A percentile compares a stretch with the other conserved stretches of the same genome.
Evolutionary conservation across 2,888 invertebrate species (phyloP).

Genomic region (Yponomeuta plumbellus): DNA sequence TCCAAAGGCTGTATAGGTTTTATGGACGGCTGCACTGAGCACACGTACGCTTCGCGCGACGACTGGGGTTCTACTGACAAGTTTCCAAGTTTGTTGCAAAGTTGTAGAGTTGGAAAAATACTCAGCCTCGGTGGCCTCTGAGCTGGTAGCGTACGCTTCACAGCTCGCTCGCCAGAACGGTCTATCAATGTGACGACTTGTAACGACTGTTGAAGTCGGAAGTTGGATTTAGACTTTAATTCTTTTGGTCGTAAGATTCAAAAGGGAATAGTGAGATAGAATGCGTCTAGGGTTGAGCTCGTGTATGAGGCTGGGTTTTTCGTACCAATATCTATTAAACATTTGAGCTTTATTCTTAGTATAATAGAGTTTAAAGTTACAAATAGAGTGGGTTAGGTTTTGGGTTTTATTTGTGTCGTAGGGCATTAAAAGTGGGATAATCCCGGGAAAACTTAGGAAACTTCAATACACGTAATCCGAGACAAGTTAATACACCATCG

Average conservation of each 20-base stretch:
- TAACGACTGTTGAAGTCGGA: background rate
- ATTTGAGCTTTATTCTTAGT: background rate
- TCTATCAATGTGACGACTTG: background rate
- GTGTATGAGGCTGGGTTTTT: background rate
- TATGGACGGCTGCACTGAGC: conserved; percentile 25
- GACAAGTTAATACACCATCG: too few species aligned
- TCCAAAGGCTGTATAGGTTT: conserved; percentile 60
- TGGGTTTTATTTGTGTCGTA: background rate
- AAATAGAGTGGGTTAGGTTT: background rate
- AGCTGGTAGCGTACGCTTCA: background rate
- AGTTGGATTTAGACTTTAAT: background rate
- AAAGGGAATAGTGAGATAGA: background rate
- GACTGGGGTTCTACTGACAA: conserved; percentile 55
- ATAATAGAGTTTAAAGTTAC: background rate
- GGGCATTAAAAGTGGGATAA: background rate
- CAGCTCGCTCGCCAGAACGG: background rate
- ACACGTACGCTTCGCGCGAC: conserved; percentile 49
- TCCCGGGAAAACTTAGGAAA: background rate
- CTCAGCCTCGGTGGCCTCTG: background rate
- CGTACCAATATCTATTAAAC: background rate
- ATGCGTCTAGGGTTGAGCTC: background rate
- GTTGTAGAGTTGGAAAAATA: background rate
- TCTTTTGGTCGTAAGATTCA: background rate
- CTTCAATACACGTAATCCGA: background rate
- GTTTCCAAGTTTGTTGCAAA: background rate